Percentiles rank a stretch among this genome's conserved stretches.
These are phyloP conservation scores for Folsomia manolachei DNA, from an alignment of 2,888 invertebrate species.

Conservation along the genomic window DNA sequence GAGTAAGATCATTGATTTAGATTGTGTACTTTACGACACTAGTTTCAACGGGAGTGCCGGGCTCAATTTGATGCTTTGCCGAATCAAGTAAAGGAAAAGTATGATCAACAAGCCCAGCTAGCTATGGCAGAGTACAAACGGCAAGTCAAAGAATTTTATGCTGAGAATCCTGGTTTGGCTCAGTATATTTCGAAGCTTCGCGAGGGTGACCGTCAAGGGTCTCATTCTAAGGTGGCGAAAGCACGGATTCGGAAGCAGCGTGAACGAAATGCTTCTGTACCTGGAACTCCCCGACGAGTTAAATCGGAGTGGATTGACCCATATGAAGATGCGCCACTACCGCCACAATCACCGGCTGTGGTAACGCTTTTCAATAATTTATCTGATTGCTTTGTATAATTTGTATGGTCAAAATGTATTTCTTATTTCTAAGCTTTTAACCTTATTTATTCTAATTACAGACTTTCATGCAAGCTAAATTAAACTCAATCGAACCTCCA, in stretches of 20 bases:
- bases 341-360: constrained; percentile 31
- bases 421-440: not conserved
- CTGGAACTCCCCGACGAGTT: not conserved
- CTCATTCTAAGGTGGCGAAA: not conserved
- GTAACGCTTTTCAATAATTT: too few relatives aligned
- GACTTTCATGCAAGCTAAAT: constrained; percentile 39
- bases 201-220: not conserved
- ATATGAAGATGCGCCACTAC: constrained; percentile 40
- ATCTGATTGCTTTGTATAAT: not conserved
- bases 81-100: constrained; percentile 11
- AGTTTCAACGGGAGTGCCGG: constrained; percentile 34
- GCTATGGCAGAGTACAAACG: constrained; percentile 22
- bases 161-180: constrained; percentile 25
- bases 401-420: constrained; percentile 1
- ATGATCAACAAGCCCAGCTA: constrained; percentile 19
- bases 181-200: not conserved
- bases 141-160: constrained; percentile 29
- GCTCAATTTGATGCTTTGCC: constrained; percentile 19
- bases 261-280: not conserved
- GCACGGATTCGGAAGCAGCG: not conserved
- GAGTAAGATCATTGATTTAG: too few relatives aligned
- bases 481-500: constrained; percentile 32
- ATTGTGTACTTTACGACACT: not conserved
- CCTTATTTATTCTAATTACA: constrained; percentile 10
- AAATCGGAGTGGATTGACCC: not conserved